Evolutionary conservation across 2,113 vertebrate genomes (phyloP), one percentile per base, ranked within the genome.

Genomic region (Erinaceus europaeus): DNA sequence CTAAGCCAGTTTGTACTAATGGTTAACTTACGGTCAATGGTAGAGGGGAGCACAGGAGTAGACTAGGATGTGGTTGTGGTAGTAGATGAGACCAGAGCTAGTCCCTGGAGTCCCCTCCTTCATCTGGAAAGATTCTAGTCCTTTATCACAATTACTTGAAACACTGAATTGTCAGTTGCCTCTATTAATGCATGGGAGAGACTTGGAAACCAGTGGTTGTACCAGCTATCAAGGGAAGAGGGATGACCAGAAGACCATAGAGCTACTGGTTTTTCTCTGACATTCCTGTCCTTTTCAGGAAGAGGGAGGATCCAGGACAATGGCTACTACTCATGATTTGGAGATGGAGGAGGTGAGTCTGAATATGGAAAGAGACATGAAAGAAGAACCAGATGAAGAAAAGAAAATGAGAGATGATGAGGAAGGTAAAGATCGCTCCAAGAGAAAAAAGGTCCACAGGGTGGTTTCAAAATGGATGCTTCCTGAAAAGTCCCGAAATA

Each of bases 401-500:
- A 32, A 13, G 52, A 78, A 81, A 23, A 2, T 27, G 71, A 55
- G 55, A 34, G 86, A 68, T 1, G 44, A 38, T 0, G 14, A 69
- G 17, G 38, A 38, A 38, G 13, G 15, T 13, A 62, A 86, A 74
- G 88, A 38, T 3, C 69, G 29, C 21, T 94, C 96, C 44, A 97
- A 94, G 38, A 97, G 93, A 21, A 96, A 95, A 38, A 97, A 93
- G 81, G 95, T 98, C 69, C 98, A 98, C 25, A 84, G 38, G 8
- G 64, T 95, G 0, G 83, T 99, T 74, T 98, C 98, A 52, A 97
- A 86, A 68, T 99, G 98, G 98, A 98, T 99, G 98, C 98, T 99
- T 48, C 98, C 98, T 0, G 96, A 97, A 62, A 79, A 97, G 18
- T 36, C 5, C 97, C 96, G 27, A 85, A 88, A 9, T 75, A 95